Evolutionary conservation across 2,113 vertebrate genomes (phyloP).

Genomic region (Hippocampus comes): DNA sequence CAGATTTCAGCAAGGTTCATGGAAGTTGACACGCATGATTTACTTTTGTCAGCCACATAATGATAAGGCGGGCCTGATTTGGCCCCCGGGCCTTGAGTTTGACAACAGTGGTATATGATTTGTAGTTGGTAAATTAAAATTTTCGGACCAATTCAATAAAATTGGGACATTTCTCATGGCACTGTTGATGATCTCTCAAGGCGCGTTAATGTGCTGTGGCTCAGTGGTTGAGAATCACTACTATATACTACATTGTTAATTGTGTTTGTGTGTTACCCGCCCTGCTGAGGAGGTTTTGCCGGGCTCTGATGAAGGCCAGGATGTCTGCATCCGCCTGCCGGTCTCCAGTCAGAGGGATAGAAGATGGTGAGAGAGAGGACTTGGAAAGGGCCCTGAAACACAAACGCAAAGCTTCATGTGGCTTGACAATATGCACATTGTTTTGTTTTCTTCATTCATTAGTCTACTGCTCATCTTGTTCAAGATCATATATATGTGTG

Average conservation of each 20-base stretch:
- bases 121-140: too few species aligned
- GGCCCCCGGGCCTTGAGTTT: too few species aligned
- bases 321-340: constrained; percentile 84
- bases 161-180: neutral
- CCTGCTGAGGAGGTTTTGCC: constrained; percentile 80
- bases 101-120: too few species aligned
- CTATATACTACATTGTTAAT: neutral
- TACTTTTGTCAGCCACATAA: too few species aligned
- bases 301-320: constrained; percentile 86
- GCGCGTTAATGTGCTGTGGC: neutral
- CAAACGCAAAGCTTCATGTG: constrained; percentile 4
- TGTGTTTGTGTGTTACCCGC: constrained; percentile 67
- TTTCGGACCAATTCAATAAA: too few species aligned
- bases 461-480: neutral
- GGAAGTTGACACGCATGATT: too few species aligned
- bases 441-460: neutral
- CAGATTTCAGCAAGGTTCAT: too few species aligned
- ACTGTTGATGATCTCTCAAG: neutral
- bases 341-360: constrained; percentile 85
- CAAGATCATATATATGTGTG: neutral
- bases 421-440: neutral
- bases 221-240: too few species aligned
- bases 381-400: constrained; percentile 67
- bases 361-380: constrained; percentile 57
- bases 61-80: too few species aligned